phyloP scores from a whole-genome alignment of 1,140 invertebrate genomes.

The Gryon sp. region DNA sequence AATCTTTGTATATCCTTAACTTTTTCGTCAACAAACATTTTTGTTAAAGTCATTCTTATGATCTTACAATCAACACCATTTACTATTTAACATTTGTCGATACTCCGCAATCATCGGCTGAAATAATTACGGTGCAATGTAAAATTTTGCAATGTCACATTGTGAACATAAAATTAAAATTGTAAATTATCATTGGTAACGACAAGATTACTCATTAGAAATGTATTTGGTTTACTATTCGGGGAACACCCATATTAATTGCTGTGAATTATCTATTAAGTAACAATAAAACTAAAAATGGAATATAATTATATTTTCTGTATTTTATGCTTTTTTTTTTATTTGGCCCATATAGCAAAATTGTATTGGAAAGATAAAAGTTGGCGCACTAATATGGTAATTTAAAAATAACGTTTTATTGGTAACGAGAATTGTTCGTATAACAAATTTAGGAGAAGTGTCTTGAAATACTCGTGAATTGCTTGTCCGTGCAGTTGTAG shows the following conservation, averaged over 20 bases:
- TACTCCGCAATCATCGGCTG: neutral
- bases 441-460: conserved; percentile 41
- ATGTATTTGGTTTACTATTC: too few relatives aligned
- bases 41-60: neutral
- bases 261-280: too few relatives aligned
- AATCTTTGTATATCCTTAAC: too few relatives aligned
- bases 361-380: too few relatives aligned
- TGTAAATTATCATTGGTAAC: neutral
- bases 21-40: too few relatives aligned
- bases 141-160: conserved; percentile 17
- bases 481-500: conserved; percentile 47
- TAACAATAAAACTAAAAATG: too few relatives aligned
- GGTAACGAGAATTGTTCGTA: conserved; percentile 10
- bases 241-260: too few relatives aligned
- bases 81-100: neutral
- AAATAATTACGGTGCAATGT: conserved; percentile 16
- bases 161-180: neutral
- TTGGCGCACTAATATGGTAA: too few relatives aligned
- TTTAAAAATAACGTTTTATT: conserved; percentile 7
- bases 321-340: too few relatives aligned
- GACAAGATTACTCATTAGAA: too few relatives aligned
- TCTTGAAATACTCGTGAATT: conserved; percentile 41
- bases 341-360: too few relatives aligned
- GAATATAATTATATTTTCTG: too few relatives aligned
- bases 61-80: neutral